Base-by-base conservation (phyloP, 2,888 invertebrate species). In the Himalopsyche tibetana region DNA sequence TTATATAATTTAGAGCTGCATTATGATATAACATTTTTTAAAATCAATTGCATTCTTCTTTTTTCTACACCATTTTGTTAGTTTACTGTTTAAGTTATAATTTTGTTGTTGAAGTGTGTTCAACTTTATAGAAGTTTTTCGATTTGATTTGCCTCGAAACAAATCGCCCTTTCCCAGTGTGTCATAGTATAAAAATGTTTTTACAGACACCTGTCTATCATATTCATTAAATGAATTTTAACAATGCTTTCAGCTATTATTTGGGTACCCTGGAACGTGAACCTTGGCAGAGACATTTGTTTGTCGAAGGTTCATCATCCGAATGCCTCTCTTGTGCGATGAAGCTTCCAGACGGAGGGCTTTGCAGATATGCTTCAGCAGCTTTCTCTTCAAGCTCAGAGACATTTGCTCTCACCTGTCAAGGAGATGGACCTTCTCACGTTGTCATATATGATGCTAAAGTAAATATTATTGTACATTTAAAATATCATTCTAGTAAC, bases 271-370 rank as follows among this genome's bases (percentile, higher is more conserved):
- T 95, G 2, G 93, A 93, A 4, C 93, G 92, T 8, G 92, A 94
- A 87, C 96, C 97, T 0, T 94, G 95, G 89, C 94, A 95, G 89
- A 94, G 95, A 87, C 97, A 98, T 86, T 93, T 96, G 88, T 96
- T 97, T 88, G 93, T 95, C 63, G 93, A 94, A 40, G 94, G 94
- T 45, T 81, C 86, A 5, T 28, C 69, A 4, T 86, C 85, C 81
- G 89, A 88, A 74, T 98, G 98, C 91, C 90, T 97, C 51, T 96
- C 97, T 28, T 98, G 98, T 90, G 89, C 91, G 15, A 90, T 95
- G 15, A 89, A 88, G 69, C 93, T 95, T 89, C 94, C 94, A 0
- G 94, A 94, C 85, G 95, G 94, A 38, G 92, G 91, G 0, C 87
- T 89, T 0, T 97, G 94, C 91, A 93, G 92, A 87, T 95, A 90